Conservation (phyloP, 2,797 vertebrate genomes). For the Anguilla pacifica region DNA sequence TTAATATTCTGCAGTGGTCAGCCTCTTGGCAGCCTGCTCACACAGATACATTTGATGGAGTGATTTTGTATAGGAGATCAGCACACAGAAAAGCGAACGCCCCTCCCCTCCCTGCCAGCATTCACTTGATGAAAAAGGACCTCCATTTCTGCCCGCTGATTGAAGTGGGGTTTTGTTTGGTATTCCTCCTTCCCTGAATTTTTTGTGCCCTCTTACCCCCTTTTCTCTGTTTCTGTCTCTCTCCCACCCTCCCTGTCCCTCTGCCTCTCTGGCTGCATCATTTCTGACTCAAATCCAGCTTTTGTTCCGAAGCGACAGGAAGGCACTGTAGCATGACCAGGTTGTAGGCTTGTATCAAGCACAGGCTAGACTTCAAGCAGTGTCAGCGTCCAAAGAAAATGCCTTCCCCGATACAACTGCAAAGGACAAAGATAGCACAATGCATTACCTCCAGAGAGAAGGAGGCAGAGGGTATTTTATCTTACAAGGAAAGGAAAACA, state of each 20-base stretch:
- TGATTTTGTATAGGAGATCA: constrained; percentile 36
- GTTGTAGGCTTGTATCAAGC: not conserved
- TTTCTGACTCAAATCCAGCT: not conserved
- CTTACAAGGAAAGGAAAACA: not conserved
- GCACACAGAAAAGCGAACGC: not conserved
- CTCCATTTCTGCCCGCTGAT: constrained; percentile 27
- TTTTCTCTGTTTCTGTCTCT: constrained; percentile 31
- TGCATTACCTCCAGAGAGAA: not conserved
- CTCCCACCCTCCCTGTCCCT: constrained; percentile 24
- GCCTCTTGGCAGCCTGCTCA: constrained; percentile 2
- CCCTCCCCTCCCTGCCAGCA: not conserved
- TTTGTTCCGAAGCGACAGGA: not conserved
- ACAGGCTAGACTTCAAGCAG: not conserved
- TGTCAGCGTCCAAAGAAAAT: not conserved
- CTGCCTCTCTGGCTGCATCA: not conserved
- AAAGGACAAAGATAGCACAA: not conserved
- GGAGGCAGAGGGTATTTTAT: not conserved
- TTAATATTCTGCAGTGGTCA: constrained; percentile 20
- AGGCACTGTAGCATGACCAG: not conserved
- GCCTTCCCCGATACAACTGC: not conserved
- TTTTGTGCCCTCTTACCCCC: constrained; percentile 26
- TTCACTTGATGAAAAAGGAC: constrained; percentile 35
- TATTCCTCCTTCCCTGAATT: constrained; percentile 12
- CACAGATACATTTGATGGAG: constrained; percentile 31
- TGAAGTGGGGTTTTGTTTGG: constrained; percentile 25